Evolutionary conservation across 2,113 vertebrate species (phyloP).

Genomic region (Rissa tridactyla): DNA sequence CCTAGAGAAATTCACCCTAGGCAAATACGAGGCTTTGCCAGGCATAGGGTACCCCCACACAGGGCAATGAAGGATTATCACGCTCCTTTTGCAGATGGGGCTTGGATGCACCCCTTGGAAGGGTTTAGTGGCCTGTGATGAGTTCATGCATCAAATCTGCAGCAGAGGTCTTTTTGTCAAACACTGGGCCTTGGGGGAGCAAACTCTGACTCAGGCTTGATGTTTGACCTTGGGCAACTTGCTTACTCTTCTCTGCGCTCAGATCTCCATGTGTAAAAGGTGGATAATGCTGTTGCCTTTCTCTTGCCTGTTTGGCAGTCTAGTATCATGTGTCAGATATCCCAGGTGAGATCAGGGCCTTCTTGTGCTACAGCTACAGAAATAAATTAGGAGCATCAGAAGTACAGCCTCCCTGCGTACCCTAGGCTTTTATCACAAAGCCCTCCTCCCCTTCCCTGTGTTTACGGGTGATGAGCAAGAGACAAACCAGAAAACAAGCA

Average conservation of each 20-base stretch:
- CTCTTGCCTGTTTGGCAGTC: background rate
- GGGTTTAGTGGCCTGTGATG: background rate
- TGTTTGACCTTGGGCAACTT: background rate
- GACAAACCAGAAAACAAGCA: background rate
- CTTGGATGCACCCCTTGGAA: accelerated
- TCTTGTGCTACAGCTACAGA: background rate
- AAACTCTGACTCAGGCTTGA: background rate
- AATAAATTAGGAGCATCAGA: background rate
- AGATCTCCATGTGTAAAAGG: background rate
- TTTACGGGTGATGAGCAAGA: background rate
- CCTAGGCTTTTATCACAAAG: background rate
- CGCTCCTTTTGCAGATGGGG: background rate
- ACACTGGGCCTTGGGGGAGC: background rate
- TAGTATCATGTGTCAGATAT: background rate
- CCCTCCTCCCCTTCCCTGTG: background rate
- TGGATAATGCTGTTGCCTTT: background rate
- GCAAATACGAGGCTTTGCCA: background rate
- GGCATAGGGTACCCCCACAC: background rate
- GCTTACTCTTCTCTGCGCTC: background rate
- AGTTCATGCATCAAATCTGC: background rate
- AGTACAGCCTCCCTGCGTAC: background rate
- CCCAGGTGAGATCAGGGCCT: conserved; percentile 6
- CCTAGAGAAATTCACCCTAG: background rate
- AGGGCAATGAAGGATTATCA: background rate
- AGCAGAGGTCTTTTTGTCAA: background rate